Percentiles rank a stretch among this genome's conserved stretches.
Conservation (phyloP, 2,113 vertebrate genomes). For the Thomomys bottae region DNA sequence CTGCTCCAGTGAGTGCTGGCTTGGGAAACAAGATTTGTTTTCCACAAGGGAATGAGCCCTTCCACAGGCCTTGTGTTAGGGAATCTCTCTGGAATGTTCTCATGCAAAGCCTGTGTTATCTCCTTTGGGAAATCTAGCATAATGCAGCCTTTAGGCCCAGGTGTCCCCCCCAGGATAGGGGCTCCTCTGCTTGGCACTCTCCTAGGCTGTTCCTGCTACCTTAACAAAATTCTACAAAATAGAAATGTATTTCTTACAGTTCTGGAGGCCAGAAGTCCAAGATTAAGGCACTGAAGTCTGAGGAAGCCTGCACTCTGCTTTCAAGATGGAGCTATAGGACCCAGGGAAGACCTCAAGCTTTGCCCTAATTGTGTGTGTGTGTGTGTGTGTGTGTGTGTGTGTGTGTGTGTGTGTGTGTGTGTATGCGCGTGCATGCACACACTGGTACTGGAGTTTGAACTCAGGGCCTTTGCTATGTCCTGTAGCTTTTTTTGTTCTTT, state of each 20-base stretch:
- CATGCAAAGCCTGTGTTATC: neutral
- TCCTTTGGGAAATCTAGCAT: neutral
- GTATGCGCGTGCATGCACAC: too few species aligned
- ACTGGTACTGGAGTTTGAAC: too few species aligned
- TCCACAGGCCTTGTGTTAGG: neutral
- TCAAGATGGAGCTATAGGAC: neutral
- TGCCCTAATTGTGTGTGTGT: neutral
- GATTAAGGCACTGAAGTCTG: neutral
- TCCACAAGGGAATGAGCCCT: neutral
- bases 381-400: too few species aligned
- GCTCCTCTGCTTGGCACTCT: neutral
- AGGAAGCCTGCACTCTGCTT: neutral
- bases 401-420: too few species aligned
- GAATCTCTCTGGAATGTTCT: neutral
- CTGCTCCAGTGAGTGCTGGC: neutral
- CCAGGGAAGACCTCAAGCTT: slow-evolving; percentile 45
- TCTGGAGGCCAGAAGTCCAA: neutral
- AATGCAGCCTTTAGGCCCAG: neutral
- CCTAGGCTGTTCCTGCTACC: neutral
- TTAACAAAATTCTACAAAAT: neutral
- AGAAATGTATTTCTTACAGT: neutral
- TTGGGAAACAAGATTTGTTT: neutral
- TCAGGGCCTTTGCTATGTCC: too few species aligned
- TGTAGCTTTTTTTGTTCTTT: too few species aligned
- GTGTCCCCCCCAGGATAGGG: neutral